Conservation (phyloP, 2,888 invertebrate genomes). For the Hypselothyrea guttata region DNA sequence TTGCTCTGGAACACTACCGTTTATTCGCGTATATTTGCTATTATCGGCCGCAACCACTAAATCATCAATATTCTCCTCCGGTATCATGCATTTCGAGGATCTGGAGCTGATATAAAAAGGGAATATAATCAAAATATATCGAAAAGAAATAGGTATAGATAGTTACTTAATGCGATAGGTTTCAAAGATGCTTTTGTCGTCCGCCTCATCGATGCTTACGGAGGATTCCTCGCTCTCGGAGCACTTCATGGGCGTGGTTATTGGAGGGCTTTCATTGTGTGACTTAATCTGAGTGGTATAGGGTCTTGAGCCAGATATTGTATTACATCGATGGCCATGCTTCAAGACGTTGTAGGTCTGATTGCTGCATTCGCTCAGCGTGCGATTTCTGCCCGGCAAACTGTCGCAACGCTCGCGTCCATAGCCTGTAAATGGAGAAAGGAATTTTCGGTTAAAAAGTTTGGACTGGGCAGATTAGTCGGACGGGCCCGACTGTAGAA, state of each 20-base stretch:
- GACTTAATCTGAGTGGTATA: conserved; percentile 80
- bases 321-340: conserved; percentile 82
- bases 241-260: conserved; percentile 84
- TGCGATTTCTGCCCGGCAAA: conserved; percentile 88
- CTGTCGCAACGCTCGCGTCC: conserved; percentile 90
- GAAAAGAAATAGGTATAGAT: not conserved
- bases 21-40: conserved; percentile 37
- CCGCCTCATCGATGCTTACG: conserved; percentile 86
- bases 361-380: conserved; percentile 85
- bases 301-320: conserved; percentile 81
- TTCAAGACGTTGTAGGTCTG: conserved; percentile 77
- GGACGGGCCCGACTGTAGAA: too few relatives aligned
- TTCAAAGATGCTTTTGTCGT: conserved; percentile 83
- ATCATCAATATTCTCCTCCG: conserved; percentile 86
- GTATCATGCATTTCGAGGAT: conserved; percentile 83
- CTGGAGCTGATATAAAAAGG: conserved; percentile 52
- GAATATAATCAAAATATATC: not conserved
- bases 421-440: conserved; percentile 44
- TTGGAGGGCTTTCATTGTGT: conserved; percentile 82
- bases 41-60: conserved; percentile 46
- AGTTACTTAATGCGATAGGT: conserved; percentile 77
- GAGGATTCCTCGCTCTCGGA: conserved; percentile 88
- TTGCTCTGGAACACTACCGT: conserved; percentile 34
- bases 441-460: too few relatives aligned
- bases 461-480: too few relatives aligned